A percentile compares a stretch with the other conserved stretches of the same genome.
Evolutionary conservation across 2,888 invertebrate species (phyloP).

Genomic region (Gari tellinella): DNA sequence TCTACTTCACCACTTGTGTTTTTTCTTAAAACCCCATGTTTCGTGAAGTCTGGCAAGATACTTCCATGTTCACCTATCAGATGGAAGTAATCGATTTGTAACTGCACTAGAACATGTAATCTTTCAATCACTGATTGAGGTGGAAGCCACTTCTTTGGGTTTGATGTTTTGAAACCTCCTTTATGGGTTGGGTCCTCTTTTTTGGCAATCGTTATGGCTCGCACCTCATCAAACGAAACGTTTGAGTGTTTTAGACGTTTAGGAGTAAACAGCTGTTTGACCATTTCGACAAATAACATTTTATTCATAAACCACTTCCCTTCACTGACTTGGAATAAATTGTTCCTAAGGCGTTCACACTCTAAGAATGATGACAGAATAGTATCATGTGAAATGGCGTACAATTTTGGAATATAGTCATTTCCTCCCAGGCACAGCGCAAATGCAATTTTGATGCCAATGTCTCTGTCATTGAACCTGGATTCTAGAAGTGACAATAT

Average conservation of each 20-base stretch:
- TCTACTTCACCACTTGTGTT: too few relatives aligned
- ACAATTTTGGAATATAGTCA: slow-evolving; percentile 16
- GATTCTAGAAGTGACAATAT: slow-evolving; percentile 3
- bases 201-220: neutral
- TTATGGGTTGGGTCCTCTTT: neutral
- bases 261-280: neutral
- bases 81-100: too few relatives aligned
- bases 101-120: too few relatives aligned
- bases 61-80: too few relatives aligned
- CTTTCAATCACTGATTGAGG: too few relatives aligned
- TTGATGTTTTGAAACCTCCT: slow-evolving; percentile 2
- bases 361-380: neutral
- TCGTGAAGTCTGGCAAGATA: too few relatives aligned
- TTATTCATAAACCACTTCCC: neutral
- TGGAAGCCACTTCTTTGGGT: slow-evolving; percentile 18
- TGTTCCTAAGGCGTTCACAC: too few relatives aligned
- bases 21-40: too few relatives aligned
- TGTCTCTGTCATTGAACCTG: neutral
- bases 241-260: neutral
- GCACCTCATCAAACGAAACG: neutral
- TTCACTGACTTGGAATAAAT: neutral
- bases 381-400: neutral
- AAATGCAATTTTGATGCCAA: slow-evolving; percentile 7
- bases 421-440: slow-evolving; percentile 14
- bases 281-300: neutral